Percentiles rank a stretch among this genome's conserved stretches.
Evolutionary conservation across 1,140 invertebrate species (phyloP).

Genomic region (Caenorhabditis tropicalis): DNA sequence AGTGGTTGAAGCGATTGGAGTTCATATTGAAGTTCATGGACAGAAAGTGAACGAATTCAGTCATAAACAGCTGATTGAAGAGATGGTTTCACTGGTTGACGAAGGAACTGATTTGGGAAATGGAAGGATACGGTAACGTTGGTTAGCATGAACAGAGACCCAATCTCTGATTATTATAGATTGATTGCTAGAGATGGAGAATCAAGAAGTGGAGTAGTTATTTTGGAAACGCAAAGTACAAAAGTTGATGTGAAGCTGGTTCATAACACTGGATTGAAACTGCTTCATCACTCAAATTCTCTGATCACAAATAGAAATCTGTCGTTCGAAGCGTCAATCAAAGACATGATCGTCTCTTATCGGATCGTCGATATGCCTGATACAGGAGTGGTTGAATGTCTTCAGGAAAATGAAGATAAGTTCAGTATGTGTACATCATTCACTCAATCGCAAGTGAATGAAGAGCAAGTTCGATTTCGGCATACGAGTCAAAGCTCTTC

Average conservation of each 20-base stretch:
- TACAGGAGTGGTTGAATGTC: conserved; percentile 69
- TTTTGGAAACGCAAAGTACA: conserved; percentile 52
- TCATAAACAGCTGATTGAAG: conserved; percentile 61
- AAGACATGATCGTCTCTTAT: conserved; percentile 58
- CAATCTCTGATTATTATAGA: conserved; percentile 24
- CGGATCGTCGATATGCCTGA: conserved; percentile 67
- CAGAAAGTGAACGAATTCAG: conserved; percentile 58
- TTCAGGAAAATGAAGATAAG: conserved; percentile 32
- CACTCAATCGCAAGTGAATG: conserved; percentile 55
- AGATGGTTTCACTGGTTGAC: conserved; percentile 52
- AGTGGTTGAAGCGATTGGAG: conserved; percentile 46
- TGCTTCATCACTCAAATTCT: conserved; percentile 61
- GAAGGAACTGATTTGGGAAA: conserved; percentile 54
- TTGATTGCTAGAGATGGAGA: conserved; percentile 53
- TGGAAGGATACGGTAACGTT: conserved; percentile 36
- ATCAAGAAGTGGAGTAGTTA: conserved; percentile 35
- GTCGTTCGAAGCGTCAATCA: conserved; percentile 63
- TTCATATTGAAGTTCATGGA: conserved; percentile 44
- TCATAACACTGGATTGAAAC: conserved; percentile 61
- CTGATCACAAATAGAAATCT: conserved; percentile 63
- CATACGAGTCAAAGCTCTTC: conserved; percentile 62
- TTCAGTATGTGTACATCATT: conserved; percentile 51
- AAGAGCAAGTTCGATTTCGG: conserved; percentile 63
- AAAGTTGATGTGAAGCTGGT: conserved; percentile 60
- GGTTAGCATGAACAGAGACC: conserved; percentile 51